Conservation (phyloP, 2,113 vertebrate genomes). For the Panurus biarmicus region DNA sequence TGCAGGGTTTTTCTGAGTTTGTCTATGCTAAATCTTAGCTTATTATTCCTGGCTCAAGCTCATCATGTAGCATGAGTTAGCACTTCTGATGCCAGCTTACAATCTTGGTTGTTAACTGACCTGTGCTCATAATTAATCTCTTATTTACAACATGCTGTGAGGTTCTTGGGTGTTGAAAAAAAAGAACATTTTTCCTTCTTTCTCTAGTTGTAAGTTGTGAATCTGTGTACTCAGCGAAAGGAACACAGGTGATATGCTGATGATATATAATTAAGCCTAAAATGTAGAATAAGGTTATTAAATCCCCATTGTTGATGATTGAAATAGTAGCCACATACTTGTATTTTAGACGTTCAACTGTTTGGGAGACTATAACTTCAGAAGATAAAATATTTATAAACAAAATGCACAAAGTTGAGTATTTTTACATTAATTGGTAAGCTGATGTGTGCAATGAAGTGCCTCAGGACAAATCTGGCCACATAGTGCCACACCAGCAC, state of each 20-base stretch:
- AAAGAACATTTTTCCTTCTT: not conserved
- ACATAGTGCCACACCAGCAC: not conserved
- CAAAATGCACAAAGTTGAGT: not conserved
- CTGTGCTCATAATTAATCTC: not conserved
- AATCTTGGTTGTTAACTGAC: not conserved
- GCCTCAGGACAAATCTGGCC: not conserved
- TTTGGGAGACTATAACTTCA: not conserved
- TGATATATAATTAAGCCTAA: not conserved
- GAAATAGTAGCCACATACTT: not conserved
- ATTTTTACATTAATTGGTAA: not conserved
- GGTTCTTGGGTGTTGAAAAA: not conserved
- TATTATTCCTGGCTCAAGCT: not conserved
- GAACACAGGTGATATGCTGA: not conserved
- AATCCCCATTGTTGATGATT: not conserved
- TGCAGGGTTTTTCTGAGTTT: not conserved
- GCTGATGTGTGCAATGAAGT: not conserved
- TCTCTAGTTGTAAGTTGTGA: not conserved
- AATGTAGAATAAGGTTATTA: not conserved
- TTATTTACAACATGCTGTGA: not conserved
- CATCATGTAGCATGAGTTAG: not conserved
- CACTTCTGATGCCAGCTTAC: not conserved
- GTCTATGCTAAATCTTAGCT: not conserved
- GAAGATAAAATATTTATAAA: not conserved
- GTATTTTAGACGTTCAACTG: not conserved
- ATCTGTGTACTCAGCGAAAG: not conserved